Evolutionary conservation across 2,113 vertebrate species (phyloP).

Genomic region (Piaya cayana): DNA sequence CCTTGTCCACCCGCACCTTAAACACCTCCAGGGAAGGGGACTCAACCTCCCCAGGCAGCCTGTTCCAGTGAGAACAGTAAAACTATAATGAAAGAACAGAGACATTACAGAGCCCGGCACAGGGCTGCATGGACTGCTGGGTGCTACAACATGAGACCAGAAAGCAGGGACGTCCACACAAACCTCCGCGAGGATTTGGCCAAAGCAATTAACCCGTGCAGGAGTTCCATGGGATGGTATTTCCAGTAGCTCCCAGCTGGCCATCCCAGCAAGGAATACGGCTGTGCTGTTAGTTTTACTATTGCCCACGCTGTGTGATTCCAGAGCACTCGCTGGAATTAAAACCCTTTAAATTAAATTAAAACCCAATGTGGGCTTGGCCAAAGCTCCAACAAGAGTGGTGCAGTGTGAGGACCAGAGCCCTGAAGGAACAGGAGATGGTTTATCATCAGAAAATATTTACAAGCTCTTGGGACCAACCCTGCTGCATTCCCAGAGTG

Average conservation of each 20-base stretch:
- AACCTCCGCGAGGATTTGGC: neutral
- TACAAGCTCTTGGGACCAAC: neutral
- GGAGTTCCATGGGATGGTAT: neutral
- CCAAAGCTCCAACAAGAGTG: neutral
- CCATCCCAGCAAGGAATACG: neutral
- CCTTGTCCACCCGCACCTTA: too few relatives aligned
- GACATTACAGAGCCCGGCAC: neutral
- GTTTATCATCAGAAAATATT: neutral
- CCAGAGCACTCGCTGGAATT: neutral
- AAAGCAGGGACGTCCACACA: neutral
- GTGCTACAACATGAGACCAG: neutral
- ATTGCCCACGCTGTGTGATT: neutral
- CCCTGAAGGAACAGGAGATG: neutral
- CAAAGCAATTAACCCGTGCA: neutral
- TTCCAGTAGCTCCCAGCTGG: neutral
- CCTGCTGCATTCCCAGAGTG: neutral
- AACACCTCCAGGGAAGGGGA: too few relatives aligned
- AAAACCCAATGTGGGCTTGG: accelerated
- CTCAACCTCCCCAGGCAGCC: too few relatives aligned
- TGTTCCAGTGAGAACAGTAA: neutral
- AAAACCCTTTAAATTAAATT: neutral
- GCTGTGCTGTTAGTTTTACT: neutral
- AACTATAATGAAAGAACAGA: neutral
- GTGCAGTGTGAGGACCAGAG: neutral
- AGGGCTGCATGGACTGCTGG: neutral